These are phyloP conservation scores for Leptinotarsa rubiginosa DNA, from an alignment of 2,888 invertebrate species.

Conservation along the genomic window DNA sequence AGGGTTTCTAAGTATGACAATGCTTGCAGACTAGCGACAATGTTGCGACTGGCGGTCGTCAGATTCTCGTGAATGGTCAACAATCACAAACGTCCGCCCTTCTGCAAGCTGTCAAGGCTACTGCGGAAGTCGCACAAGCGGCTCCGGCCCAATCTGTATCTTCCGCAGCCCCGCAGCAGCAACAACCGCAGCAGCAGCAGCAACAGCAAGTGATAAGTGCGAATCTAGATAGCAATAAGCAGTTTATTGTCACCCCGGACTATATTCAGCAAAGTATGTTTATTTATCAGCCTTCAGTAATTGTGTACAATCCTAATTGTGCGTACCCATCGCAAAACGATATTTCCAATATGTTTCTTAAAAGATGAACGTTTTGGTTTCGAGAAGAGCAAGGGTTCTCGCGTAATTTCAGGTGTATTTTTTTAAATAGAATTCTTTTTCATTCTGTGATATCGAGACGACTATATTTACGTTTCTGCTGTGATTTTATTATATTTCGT, in stretches of 20 bases:
- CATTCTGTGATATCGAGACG: conserved; percentile 52
- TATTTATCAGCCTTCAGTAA: conserved; percentile 65
- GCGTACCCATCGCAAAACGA: conserved; percentile 67
- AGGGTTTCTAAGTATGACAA: not conserved
- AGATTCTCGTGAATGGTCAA: conserved; percentile 64
- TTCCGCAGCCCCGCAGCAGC: conserved; percentile 29
- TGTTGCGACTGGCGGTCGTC: conserved; percentile 52
- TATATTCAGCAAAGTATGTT: conserved; percentile 94
- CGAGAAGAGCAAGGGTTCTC: conserved; percentile 40
- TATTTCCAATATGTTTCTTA: conserved; percentile 53
- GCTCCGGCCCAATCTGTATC: conserved; percentile 30
- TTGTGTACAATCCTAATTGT: conserved; percentile 66
- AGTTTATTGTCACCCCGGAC: conserved; percentile 91
- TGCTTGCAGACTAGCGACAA: conserved; percentile 46
- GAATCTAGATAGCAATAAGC: conserved; percentile 65
- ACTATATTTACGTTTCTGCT: not conserved
- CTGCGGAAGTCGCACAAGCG: conserved; percentile 54
- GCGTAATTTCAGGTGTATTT: not conserved
- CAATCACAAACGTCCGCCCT: conserved; percentile 62
- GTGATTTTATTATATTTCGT: conserved; percentile 1
- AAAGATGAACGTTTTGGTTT: conserved; percentile 41
- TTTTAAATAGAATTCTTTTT: not conserved
- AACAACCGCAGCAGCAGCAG: conserved; percentile 40
- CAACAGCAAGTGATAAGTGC: conserved; percentile 39
- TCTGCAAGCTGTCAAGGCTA: conserved; percentile 63